Base-by-base conservation (phyloP, 2,888 invertebrate genomes). In the Empis livida region DNA sequence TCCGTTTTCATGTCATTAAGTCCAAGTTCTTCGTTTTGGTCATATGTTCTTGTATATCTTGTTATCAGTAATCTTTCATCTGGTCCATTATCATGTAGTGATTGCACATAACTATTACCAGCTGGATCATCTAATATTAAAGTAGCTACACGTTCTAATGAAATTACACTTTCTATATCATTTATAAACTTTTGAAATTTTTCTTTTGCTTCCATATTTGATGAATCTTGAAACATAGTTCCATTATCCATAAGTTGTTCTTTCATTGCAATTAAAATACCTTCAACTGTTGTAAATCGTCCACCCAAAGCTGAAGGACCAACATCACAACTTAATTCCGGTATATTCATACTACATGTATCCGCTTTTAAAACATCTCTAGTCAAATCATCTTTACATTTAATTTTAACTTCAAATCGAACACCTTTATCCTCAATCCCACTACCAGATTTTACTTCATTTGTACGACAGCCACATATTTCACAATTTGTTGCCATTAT, bases 401-500 rank as follows among this genome's bases (percentile, higher is more conserved):
- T 73, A 5, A 97, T 73, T 41, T 75, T 73, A 3, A 96, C 78
- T 60, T 82, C 84, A 51, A 94, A 85, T 52, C 73, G 76, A 0
- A 84, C 74, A 0, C 95, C 96, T 54, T 78, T 73, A 0, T 81
- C 76, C 64, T 91, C 92, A 32, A 96, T 81, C 0, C 95, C 95
- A 15, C 86, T 77, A 0, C 93, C 93, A 0, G 92, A 86, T 67
- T 97, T 96, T 0, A 99, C 94, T 74, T 99, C 99, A 63, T 92
- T 97, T 3, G 95, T 93, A 56, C 86, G 79, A 60, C 81, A 78
- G 0, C 97, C 97, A 68, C 99, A 99, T 0, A 64, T 63, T 14
- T 95, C 94, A 65, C 99, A 99, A 0, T 71, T 75, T 0, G 94
- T 94, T 1, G 96, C 93, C 97, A 99, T 99, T 50, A 99, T 92